phyloP scores from a whole-genome alignment of 1,140 invertebrate species.

The Tetramorium alpestre region DNA sequence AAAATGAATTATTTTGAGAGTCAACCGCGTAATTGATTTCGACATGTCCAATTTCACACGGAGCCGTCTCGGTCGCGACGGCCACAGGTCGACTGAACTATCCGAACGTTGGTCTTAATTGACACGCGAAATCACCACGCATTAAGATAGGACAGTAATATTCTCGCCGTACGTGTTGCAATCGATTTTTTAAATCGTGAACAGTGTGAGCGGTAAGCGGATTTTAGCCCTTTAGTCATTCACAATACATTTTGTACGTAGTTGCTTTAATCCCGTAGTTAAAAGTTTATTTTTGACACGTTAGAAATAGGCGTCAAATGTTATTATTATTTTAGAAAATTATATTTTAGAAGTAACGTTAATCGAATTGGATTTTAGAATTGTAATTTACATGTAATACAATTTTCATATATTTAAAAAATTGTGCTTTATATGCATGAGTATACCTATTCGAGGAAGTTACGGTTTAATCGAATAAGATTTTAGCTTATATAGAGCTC shows the following conservation, averaged over 20 bases:
- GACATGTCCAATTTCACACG: constrained; percentile 64
- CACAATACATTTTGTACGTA: not conserved
- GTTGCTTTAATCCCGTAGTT: not conserved
- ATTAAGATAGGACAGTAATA: constrained; percentile 4
- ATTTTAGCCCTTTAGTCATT: not conserved
- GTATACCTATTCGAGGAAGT: too few relatives aligned
- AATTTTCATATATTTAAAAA: not conserved
- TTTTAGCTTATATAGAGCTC: not conserved
- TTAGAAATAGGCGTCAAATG: not conserved
- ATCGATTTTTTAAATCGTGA: constrained; percentile 4
- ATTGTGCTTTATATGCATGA: not conserved
- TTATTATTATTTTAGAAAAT: not conserved
- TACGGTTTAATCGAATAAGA: not conserved
- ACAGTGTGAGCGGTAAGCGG: not conserved
- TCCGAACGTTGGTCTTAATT: constrained; percentile 53
- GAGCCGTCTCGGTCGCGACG: not conserved
- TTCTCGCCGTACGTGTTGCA: not conserved
- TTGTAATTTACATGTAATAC: too few relatives aligned
- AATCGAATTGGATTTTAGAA: not conserved
- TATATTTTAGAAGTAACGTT: not conserved
- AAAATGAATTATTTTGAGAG: constrained; percentile 64
- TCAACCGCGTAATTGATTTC: constrained; percentile 62
- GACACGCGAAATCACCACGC: constrained; percentile 43
- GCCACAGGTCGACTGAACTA: not conserved
- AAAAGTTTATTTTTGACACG: not conserved